phyloP scores from a whole-genome alignment of 2,888 invertebrate species.

The Napeogenes sylphis region DNA sequence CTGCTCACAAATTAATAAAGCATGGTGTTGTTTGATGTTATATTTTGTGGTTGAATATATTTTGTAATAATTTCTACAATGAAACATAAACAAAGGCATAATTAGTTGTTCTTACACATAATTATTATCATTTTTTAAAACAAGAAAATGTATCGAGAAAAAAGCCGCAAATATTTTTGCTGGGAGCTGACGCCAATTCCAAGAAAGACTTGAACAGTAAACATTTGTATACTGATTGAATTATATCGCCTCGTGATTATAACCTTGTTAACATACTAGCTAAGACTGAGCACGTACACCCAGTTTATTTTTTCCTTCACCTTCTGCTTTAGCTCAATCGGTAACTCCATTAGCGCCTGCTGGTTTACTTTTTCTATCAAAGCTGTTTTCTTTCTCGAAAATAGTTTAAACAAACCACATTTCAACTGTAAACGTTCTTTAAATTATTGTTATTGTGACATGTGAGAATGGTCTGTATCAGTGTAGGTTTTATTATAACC shows the following conservation, averaged over 20 bases:
- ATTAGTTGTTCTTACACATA: no score
- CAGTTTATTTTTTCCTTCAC: slow-evolving; percentile 54
- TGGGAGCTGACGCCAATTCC: slow-evolving; percentile 2
- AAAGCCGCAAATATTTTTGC: not conserved
- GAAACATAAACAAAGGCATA: no score
- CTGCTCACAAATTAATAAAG: no score
- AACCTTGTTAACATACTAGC: slow-evolving; percentile 32
- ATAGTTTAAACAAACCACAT: slow-evolving; percentile 35
- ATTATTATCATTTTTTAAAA: no score
- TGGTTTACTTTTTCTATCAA: slow-evolving; percentile 54
- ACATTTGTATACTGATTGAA: slow-evolving; percentile 25
- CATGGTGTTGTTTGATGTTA: no score
- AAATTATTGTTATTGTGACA: slow-evolving; percentile 20
- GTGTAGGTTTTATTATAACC: no score
- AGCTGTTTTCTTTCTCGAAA: slow-evolving; percentile 47
- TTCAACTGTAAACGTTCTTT: slow-evolving; percentile 24
- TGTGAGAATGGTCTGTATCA: no score
- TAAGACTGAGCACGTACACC: slow-evolving; percentile 27
- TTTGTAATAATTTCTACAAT: no score
- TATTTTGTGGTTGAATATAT: no score
- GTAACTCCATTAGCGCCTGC: slow-evolving; percentile 72
- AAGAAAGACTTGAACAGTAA: not conserved
- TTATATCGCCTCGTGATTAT: slow-evolving; percentile 24
- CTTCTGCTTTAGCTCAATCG: slow-evolving; percentile 74
- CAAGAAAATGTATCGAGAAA: no score